Evolutionary conservation across 2,797 vertebrate genomes (phyloP), one percentile per base, ranked within the genome.

Genomic region (Eospalax fontanierii): DNA sequence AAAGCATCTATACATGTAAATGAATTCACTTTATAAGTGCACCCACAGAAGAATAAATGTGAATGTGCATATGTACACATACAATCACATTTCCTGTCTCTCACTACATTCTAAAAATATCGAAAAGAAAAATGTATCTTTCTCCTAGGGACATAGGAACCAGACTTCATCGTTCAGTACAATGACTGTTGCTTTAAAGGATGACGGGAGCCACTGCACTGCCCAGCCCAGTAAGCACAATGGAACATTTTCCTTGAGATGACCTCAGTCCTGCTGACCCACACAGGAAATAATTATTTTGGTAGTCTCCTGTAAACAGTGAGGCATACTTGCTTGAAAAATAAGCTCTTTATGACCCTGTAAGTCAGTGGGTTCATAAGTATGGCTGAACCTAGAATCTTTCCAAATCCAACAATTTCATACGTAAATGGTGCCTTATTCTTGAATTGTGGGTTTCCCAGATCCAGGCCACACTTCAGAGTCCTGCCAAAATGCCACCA

Each of bases 281-380:
- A 97, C 92, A 97, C 93, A 97, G 98, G 97, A 98, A 98, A 98
- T 98, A 97, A 98, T 98, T 98, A 97, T 98, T 98, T 98, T 97
- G 95, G 95, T 98, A 98, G 97, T 97, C 85, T 35, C 92, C 97
- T 97, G 95, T 8, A 15, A 96, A 96, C 88, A 97, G 94, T 90
- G 83, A 93, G 96, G 96, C 91, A 96, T 76, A 90, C 96, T 97
- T 95, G 94, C 92, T 97, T 97, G 92, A 96, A 97, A 97, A 96
- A 96, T 97, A 98, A 98, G 97, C 96, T 93, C 97, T 98, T 98
- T 97, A 97, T 97, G 96, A 91, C 97, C 87, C 96, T 96, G 88
- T 87, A 94, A 97, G 92, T 97, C 97, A 97, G 97, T 97, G 95
- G 89, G 96, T 98, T 98, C 97, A 97, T 95, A 97, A 87, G 35